Conservation (phyloP, 2,888 invertebrate genomes). For the Perizoma affinitatum region DNA sequence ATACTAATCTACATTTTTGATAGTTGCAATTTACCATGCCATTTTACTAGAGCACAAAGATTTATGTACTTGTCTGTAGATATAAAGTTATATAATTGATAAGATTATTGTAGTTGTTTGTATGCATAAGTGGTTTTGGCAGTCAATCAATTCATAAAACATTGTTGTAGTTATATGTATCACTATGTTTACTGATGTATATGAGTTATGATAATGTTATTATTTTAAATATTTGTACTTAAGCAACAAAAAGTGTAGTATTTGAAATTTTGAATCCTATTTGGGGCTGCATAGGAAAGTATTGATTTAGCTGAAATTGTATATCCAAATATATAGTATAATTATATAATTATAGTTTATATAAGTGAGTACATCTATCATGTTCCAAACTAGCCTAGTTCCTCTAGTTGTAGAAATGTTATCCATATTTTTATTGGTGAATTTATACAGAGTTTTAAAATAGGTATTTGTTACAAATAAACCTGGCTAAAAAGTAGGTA, state of each 20-base stretch:
- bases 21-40: conserved; percentile 9
- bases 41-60: conserved; percentile 25
- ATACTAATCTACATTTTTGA: conserved; percentile 8
- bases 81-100: conserved; percentile 15
- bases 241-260: neutral
- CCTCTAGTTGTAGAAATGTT: conserved; percentile 2
- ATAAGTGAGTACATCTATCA: no score
- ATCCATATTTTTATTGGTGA: conserved; percentile 13
- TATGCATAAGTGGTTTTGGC: conserved; percentile 22
- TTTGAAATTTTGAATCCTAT: no score
- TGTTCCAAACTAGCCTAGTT: conserved; percentile 5
- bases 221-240: neutral
- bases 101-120: conserved; percentile 2
- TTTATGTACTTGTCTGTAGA: conserved; percentile 11
- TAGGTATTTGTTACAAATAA: conserved; percentile 6
- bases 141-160: conserved; percentile 20
- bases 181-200: no score
- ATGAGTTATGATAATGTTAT: no score
- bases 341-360: neutral
- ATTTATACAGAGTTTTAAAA: conserved; percentile 4
- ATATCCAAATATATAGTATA: conserved; percentile 22
- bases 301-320: conserved; percentile 2
- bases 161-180: neutral
- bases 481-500: neutral
- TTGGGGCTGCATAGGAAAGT: neutral